These are phyloP conservation scores for Lagopus leucura DNA, from an alignment of 2,113 vertebrate genomes.

Conservation along the genomic window DNA sequence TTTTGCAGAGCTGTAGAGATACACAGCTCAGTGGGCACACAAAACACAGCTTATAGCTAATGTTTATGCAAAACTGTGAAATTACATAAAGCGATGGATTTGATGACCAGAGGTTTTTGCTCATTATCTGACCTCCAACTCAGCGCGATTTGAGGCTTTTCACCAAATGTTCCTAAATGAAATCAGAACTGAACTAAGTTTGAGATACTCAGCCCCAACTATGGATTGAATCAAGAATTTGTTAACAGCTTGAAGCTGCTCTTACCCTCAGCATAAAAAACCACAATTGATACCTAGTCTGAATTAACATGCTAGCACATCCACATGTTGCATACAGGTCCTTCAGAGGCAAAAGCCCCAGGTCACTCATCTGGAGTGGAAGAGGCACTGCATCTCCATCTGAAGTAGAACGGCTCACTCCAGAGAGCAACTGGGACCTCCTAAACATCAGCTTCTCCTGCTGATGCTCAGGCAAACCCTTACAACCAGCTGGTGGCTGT, in stretches of 20 bases:
- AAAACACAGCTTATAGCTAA: neutral
- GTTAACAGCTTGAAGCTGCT: neutral
- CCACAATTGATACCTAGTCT: neutral
- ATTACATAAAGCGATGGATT: neutral
- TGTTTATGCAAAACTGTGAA: neutral
- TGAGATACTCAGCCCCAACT: neutral
- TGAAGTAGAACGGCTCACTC: neutral
- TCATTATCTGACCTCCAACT: neutral
- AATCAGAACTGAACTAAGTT: neutral
- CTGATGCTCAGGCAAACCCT: neutral
- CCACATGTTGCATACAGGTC: neutral
- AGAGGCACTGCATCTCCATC: neutral
- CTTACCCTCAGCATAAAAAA: neutral
- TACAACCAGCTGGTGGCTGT: neutral
- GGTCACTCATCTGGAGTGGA: fast-evolving
- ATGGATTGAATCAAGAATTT: neutral
- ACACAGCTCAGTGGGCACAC: neutral
- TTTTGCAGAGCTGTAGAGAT: neutral
- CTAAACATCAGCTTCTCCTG: neutral
- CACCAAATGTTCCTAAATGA: neutral
- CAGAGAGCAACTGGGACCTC: neutral
- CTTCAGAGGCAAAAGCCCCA: neutral
- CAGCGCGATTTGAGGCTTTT: neutral
- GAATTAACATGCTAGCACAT: neutral
- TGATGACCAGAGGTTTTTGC: neutral